Conservation (phyloP, 2,888 invertebrate genomes). For the Ethmia dodecea region DNA sequence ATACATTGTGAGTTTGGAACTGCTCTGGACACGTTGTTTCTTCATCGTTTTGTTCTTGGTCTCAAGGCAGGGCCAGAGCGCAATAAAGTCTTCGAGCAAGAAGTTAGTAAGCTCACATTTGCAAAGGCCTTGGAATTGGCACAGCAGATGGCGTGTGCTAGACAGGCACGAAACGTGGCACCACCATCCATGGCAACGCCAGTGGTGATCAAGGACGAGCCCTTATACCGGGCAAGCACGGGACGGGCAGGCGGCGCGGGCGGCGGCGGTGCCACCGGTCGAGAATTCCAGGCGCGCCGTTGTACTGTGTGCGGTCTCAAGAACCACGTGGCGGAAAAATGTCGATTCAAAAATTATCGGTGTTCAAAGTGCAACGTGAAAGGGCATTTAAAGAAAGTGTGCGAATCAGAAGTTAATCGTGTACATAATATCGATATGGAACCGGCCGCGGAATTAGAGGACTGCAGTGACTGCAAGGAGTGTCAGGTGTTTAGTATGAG, state of each 20-base stretch:
- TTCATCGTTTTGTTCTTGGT: slow-evolving; percentile 14
- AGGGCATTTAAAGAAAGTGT: slow-evolving; percentile 18
- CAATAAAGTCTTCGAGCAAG: slow-evolving; percentile 11
- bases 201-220: not conserved
- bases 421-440: slow-evolving; percentile 2
- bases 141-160: slow-evolving; percentile 9
- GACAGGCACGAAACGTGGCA: not conserved
- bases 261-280: not conserved
- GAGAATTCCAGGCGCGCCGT: not conserved
- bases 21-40: slow-evolving; percentile 7
- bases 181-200: not conserved
- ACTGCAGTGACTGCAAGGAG: slow-evolving; percentile 10
- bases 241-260: not conserved
- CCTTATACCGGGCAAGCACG: not conserved
- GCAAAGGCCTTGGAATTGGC: slow-evolving; percentile 16
- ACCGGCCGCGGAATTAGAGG: not conserved
- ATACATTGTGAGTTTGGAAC: slow-evolving; percentile 13
- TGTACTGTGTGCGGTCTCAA: slow-evolving; percentile 8
- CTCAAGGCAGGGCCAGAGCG: slow-evolving; percentile 9
- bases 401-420: not conserved
- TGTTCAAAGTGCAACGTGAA: slow-evolving; percentile 16
- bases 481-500: slow-evolving; percentile 19
- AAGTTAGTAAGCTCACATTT: slow-evolving; percentile 4
- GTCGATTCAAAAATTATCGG: slow-evolving; percentile 11
- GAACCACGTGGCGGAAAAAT: slow-evolving; percentile 11